These are phyloP conservation scores for Hesperophylax magnus DNA, from an alignment of 1,140 invertebrate species.

Conservation along the genomic window DNA sequence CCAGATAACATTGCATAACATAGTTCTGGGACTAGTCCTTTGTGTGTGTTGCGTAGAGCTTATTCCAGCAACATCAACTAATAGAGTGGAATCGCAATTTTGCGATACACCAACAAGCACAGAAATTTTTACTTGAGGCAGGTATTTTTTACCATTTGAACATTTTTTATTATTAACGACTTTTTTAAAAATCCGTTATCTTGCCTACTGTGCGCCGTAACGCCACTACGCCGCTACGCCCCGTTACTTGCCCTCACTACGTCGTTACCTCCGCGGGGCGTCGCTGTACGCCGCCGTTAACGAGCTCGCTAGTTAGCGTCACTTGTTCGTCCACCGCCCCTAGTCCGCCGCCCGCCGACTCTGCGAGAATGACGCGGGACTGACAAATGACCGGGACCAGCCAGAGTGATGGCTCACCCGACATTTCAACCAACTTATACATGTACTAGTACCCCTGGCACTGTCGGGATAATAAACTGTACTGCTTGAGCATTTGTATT, in stretches of 20 bases:
- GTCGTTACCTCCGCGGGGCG: slow-evolving; percentile 12
- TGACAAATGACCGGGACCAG: slow-evolving; percentile 5
- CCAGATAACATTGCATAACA: too few relatives aligned
- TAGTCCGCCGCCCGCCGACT: neutral
- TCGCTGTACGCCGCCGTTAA: slow-evolving; percentile 7
- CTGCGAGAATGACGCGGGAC: neutral
- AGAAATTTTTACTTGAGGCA: too few relatives aligned
- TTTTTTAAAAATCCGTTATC: neutral
- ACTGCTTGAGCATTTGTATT: too few relatives aligned
- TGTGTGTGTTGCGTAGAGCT: too few relatives aligned
- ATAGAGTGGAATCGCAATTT: too few relatives aligned
- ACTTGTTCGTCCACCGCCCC: slow-evolving; percentile 20
- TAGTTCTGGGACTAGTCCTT: too few relatives aligned
- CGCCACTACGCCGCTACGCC: neutral
- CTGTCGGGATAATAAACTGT: too few relatives aligned
- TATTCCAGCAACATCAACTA: too few relatives aligned
- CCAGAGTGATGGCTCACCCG: neutral
- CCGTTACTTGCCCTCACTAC: neutral
- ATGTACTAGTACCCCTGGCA: too few relatives aligned
- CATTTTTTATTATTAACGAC: too few relatives aligned
- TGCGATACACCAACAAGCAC: too few relatives aligned
- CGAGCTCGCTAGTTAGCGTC: slow-evolving; percentile 44
- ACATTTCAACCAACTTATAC: neutral
- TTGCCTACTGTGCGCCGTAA: neutral
- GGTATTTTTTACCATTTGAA: too few relatives aligned